Conservation (phyloP, 2,797 vertebrate genomes). For the Acropternis orthonyx region DNA sequence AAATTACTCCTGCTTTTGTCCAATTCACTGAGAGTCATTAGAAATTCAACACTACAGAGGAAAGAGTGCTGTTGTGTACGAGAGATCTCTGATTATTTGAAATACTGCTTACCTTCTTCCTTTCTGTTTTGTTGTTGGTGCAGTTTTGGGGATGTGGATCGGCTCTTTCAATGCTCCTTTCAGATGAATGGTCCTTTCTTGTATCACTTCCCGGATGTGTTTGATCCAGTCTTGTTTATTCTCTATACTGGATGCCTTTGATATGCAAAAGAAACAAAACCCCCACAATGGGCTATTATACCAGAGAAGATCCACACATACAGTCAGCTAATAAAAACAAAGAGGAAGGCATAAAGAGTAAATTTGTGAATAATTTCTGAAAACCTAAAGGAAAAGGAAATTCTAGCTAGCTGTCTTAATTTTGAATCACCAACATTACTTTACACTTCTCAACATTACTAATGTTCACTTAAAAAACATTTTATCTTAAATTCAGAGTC, state of each 20-base stretch:
- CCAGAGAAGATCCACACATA: neutral
- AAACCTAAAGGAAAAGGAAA: neutral
- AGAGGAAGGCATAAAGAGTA: neutral
- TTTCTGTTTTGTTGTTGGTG: slow-evolving; percentile 89
- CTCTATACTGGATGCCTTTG: slow-evolving; percentile 95
- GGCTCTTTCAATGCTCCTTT: slow-evolving; percentile 97
- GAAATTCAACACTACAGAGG: neutral
- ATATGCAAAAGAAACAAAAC: slow-evolving; percentile 38
- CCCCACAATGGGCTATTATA: neutral
- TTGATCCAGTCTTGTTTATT: slow-evolving; percentile 99
- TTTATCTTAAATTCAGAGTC: neutral
- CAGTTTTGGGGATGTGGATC: slow-evolving; percentile 94
- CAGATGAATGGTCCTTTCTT: slow-evolving; percentile 96
- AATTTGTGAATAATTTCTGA: neutral
- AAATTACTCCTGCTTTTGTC: neutral
- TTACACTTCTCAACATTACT: neutral
- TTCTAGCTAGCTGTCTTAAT: neutral
- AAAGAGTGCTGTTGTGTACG: neutral
- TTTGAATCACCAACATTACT: neutral
- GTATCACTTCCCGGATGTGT: slow-evolving; percentile 97
- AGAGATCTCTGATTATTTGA: neutral
- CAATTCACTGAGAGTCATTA: neutral
- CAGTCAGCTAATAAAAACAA: neutral
- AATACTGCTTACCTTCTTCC: slow-evolving; percentile 83
- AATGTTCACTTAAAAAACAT: neutral